Evolutionary conservation across 2,888 invertebrate genomes (phyloP).

Genomic region (Drosophila siamana): DNA sequence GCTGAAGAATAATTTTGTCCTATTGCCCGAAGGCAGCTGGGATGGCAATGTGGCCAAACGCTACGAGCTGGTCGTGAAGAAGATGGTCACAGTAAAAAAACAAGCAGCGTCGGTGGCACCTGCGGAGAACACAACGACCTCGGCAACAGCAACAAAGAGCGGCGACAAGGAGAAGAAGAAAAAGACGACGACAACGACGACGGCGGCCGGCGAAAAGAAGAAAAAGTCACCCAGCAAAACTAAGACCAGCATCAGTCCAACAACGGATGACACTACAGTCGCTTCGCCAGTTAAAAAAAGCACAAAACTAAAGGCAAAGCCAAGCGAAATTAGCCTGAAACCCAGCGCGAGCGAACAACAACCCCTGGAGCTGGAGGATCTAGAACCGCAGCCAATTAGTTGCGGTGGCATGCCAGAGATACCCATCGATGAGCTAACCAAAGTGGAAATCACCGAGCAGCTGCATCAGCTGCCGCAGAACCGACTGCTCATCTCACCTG

Average conservation of each 20-base stretch:
- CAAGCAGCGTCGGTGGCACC: constrained; percentile 1
- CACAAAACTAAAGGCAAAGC: constrained; percentile 39
- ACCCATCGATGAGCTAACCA: constrained; percentile 48
- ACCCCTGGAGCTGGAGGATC: constrained; percentile 9
- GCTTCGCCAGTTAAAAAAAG: constrained; percentile 44
- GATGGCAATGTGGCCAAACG: constrained; percentile 80
- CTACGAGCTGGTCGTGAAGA: constrained; percentile 72
- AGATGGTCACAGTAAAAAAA: constrained; percentile 40
- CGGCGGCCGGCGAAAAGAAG: constrained; percentile 55
- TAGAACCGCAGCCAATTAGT: constrained; percentile 6
- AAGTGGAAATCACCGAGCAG: constrained; percentile 50
- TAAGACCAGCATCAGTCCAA: constrained; percentile 44
- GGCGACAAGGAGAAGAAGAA: constrained; percentile 53
- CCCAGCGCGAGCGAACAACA: constrained; percentile 3
- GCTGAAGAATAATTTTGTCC: constrained; percentile 79
- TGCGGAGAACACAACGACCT: constrained; percentile 12
- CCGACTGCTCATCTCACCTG: constrained; percentile 54
- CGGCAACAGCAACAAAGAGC: constrained; percentile 5
- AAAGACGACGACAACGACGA: constrained; percentile 29
- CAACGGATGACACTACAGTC: constrained; percentile 10
- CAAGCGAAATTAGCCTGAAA: constrained; percentile 20
- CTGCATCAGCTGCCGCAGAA: constrained; percentile 42
- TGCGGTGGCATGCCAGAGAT: constrained; percentile 3
- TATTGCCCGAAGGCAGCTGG: constrained; percentile 81
- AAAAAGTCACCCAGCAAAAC: constrained; percentile 68